These are phyloP conservation scores for Glossosoma conforme DNA, from an alignment of 1,140 invertebrate species.

Conservation along the genomic window DNA sequence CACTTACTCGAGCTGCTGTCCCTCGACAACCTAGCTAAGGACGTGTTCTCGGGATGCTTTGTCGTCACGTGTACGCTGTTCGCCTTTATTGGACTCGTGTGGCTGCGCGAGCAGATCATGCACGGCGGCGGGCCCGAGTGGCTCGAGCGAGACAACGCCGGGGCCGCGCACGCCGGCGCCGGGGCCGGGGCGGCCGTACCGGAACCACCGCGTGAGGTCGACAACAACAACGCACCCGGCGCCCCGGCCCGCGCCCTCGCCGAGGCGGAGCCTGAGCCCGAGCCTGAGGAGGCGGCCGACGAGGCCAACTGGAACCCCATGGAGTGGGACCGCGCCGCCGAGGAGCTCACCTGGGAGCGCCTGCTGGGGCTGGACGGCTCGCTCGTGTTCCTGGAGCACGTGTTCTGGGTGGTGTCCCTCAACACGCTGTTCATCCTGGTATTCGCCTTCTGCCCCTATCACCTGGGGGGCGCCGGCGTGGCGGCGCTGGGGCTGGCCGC, in stretches of 20 bases:
- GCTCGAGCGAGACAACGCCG: constrained; percentile 69
- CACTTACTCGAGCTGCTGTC: constrained; percentile 90
- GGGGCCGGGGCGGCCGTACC: constrained; percentile 37
- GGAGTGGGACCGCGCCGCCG: constrained; percentile 95
- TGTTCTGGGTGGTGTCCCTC: constrained; percentile 97
- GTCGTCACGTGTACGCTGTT: constrained; percentile 95
- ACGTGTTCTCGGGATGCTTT: constrained; percentile 94
- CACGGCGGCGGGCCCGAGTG: constrained; percentile 95
- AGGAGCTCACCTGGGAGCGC: constrained; percentile 97
- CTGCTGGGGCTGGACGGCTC: constrained; percentile 95
- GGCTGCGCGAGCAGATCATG: constrained; percentile 96
- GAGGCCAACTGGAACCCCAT: constrained; percentile 98
- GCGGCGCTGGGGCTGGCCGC: constrained; percentile 60
- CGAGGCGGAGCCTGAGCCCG: constrained; percentile 40
- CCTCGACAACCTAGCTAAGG: constrained; percentile 86
- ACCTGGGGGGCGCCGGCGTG: constrained; percentile 85
- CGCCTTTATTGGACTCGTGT: constrained; percentile 94
- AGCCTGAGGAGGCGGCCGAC: constrained; percentile 58
- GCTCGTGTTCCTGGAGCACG: constrained; percentile 94
- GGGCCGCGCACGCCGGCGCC: constrained; percentile 30
- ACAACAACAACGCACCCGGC: constrained; percentile 36
- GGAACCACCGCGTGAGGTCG: constrained; percentile 30
- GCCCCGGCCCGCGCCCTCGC: constrained; percentile 35
- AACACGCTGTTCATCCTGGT: constrained; percentile 95
- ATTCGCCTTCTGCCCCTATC: constrained; percentile 93